A percentile compares a stretch with the other conserved stretches of the same genome.
Evolutionary conservation across 2,113 vertebrate species (phyloP).

Genomic region (Blennius ocellaris): DNA sequence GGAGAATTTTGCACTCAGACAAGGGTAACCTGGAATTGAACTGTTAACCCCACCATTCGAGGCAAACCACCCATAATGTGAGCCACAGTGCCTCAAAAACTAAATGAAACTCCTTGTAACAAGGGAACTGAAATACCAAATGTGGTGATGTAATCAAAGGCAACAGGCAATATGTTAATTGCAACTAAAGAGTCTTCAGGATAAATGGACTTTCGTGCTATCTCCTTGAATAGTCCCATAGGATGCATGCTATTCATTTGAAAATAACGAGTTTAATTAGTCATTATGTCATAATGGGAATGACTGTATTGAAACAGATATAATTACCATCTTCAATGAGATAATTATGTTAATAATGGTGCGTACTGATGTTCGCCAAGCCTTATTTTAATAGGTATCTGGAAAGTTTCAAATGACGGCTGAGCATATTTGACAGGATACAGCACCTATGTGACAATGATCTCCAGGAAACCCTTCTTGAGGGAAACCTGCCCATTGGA

Average conservation of each 20-base stretch:
- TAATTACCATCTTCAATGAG: slow-evolving; percentile 49
- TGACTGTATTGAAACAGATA: slow-evolving; percentile 45
- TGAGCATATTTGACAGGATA: slow-evolving; percentile 32
- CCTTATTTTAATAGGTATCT: slow-evolving; percentile 32
- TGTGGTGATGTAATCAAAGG: slow-evolving; percentile 56
- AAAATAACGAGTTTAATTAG: slow-evolving; percentile 66
- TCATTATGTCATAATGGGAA: slow-evolving; percentile 42
- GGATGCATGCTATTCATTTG: slow-evolving; percentile 51
- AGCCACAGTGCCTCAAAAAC: neutral
- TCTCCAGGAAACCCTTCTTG: slow-evolving; percentile 27
- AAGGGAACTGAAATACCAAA: neutral
- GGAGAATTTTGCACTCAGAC: no score
- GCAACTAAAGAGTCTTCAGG: slow-evolving; percentile 34
- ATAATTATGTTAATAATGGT: slow-evolving; percentile 53
- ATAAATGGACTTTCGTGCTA: slow-evolving; percentile 29
- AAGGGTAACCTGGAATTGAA: no score
- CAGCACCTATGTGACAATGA: slow-evolving; percentile 33
- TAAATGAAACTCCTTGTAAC: neutral
- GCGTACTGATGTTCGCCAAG: slow-evolving; percentile 24
- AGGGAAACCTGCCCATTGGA: slow-evolving; percentile 2
- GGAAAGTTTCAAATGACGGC: slow-evolving; percentile 24
- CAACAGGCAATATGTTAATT: slow-evolving; percentile 53
- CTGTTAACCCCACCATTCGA: no score
- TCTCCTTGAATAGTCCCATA: slow-evolving; percentile 44
- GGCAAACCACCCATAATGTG: no score